Conservation (phyloP, 2,797 vertebrate species). For the Poecilia picta region DNA sequence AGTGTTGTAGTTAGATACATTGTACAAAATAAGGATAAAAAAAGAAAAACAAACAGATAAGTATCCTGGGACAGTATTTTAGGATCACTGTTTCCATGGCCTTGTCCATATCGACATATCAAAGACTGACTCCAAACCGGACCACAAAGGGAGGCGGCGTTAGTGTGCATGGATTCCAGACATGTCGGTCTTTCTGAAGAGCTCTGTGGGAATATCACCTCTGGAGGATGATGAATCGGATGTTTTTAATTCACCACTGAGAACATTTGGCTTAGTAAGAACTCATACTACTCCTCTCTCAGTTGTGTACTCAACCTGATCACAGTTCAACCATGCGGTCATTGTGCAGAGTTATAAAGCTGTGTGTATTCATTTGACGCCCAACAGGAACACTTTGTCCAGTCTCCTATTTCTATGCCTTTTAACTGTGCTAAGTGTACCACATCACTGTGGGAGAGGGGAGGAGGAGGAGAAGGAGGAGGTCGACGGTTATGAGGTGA, state of each 20-base stretch:
- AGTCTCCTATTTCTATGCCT: slow-evolving; percentile 78
- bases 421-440: slow-evolving; percentile 83
- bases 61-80: slow-evolving; percentile 62
- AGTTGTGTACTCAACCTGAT: slow-evolving; percentile 52
- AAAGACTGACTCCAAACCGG: slow-evolving; percentile 69
- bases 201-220: slow-evolving; percentile 46
- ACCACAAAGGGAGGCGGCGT: slow-evolving; percentile 47
- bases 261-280: slow-evolving; percentile 68
- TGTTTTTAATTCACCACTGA: slow-evolving; percentile 35
- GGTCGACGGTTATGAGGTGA: slow-evolving; percentile 67
- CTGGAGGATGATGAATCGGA: slow-evolving; percentile 46
- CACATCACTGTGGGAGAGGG: slow-evolving; percentile 83
- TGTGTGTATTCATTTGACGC: slow-evolving; percentile 71
- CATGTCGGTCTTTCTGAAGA: slow-evolving; percentile 56
- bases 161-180: slow-evolving; percentile 64
- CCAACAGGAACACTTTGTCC: slow-evolving; percentile 56
- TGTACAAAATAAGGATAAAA: slow-evolving; percentile 53
- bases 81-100: slow-evolving; percentile 68
- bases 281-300: slow-evolving; percentile 54
- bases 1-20: slow-evolving; percentile 74
- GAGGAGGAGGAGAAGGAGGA: slow-evolving; percentile 57
- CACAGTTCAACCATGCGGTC: slow-evolving; percentile 59
- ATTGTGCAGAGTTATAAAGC: slow-evolving; percentile 63
- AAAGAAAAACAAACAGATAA: slow-evolving; percentile 15
- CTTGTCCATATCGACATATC: slow-evolving; percentile 78